Conservation (phyloP, 2,113 vertebrate genomes). For the Rhipidura dahli region DNA sequence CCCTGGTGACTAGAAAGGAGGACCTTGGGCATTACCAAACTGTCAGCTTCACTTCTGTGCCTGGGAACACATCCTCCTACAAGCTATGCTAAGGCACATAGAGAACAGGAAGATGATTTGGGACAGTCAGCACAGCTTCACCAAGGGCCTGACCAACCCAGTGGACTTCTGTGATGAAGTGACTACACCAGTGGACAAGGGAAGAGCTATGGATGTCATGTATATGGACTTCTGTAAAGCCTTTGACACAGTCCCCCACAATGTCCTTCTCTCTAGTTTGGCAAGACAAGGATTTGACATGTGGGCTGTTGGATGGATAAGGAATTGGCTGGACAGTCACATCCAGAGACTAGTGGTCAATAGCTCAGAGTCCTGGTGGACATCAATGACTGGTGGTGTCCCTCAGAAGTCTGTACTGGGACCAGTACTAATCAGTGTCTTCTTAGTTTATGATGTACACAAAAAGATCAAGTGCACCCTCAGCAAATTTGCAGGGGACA, state of each 20-base stretch:
- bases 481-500: neutral
- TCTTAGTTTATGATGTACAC: neutral
- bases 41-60: neutral
- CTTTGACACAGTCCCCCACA: neutral
- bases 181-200: neutral
- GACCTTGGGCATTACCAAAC: neutral
- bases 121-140: neutral
- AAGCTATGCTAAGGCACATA: neutral
- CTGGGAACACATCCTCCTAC: neutral
- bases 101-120: neutral
- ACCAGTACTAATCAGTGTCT: neutral
- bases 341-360: neutral
- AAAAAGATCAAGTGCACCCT: neutral
- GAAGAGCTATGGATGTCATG: neutral
- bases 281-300: fast-evolving
- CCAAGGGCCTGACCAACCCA: neutral
- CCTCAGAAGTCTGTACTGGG: neutral
- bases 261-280: neutral
- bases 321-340: neutral
- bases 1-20: neutral
- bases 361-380: neutral
- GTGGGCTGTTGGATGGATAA: neutral
- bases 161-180: neutral
- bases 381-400: no score
- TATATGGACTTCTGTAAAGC: neutral